phyloP scores from a whole-genome alignment of 2,888 invertebrate genomes.

The Xestia xanthographa region DNA sequence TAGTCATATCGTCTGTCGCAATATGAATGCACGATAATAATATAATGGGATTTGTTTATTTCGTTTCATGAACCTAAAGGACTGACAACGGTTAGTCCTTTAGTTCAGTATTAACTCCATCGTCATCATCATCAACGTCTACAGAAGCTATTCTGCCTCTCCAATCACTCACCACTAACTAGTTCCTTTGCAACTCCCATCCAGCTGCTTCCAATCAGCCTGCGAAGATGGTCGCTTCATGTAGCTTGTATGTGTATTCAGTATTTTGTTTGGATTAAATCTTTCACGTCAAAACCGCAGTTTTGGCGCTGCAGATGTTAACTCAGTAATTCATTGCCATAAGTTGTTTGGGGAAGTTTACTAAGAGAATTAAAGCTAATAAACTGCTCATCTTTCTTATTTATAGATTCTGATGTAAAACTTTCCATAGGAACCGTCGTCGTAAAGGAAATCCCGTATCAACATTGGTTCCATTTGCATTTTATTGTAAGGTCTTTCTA shows the following conservation, averaged over 20 bases:
- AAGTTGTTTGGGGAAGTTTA: slow-evolving; percentile 18
- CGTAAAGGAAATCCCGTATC: slow-evolving; percentile 12
- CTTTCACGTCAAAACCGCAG: slow-evolving; percentile 8
- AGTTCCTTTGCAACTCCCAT: background rate
- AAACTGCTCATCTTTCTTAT: slow-evolving; percentile 23
- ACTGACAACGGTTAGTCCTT: background rate
- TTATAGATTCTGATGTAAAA: slow-evolving; percentile 12
- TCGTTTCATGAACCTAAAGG: background rate
- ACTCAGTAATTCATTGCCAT: background rate
- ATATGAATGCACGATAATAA: background rate
- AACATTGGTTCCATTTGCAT: background rate
- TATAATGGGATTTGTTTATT: background rate
- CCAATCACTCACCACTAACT: background rate
- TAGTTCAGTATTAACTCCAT: too few relatives aligned
- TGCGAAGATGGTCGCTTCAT: background rate
- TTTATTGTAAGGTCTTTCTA: background rate
- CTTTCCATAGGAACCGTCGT: slow-evolving; percentile 1
- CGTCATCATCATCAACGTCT: background rate
- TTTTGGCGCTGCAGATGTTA: background rate
- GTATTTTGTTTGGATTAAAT: background rate
- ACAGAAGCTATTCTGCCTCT: background rate
- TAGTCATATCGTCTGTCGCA: background rate
- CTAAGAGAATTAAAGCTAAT: background rate
- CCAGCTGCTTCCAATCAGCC: background rate
- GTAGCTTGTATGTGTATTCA: background rate